Conservation (phyloP, 2,888 invertebrate species). For the Apamea epomidion region DNA sequence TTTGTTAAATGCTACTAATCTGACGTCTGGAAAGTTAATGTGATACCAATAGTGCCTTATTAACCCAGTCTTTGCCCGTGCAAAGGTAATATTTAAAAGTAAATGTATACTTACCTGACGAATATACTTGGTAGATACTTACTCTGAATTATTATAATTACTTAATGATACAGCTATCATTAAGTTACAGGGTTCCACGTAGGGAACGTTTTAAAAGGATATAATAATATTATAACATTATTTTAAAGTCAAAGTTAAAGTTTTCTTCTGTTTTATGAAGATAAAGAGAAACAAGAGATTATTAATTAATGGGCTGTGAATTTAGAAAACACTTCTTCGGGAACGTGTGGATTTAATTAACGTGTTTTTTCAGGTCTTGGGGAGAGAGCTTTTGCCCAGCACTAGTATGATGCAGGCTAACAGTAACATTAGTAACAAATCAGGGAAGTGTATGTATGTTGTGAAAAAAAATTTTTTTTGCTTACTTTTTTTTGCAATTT, state of each 20-base stretch:
- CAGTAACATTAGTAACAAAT: not conserved
- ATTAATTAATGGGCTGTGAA: not conserved
- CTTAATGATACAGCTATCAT: not conserved
- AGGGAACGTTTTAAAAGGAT: not conserved
- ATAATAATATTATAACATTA: not conserved
- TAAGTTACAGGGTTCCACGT: not conserved
- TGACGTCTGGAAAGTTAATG: constrained; percentile 6
- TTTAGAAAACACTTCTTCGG: not conserved
- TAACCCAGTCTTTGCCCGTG: not conserved
- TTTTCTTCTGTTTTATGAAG: not conserved
- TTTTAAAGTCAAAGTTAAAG: not conserved
- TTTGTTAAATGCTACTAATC: constrained; percentile 25
- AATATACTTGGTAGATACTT: not conserved
- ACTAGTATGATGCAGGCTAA: no score
- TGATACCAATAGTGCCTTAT: not conserved
- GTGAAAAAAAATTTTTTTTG: not conserved
- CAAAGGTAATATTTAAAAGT: not conserved
- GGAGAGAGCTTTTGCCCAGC: no score
- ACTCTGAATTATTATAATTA: not conserved
- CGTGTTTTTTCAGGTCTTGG: not conserved
- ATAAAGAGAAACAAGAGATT: not conserved
- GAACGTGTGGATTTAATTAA: not conserved
- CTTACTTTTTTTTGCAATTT: no score
- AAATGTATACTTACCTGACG: not conserved
- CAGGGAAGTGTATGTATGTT: not conserved